phyloP scores from a whole-genome alignment of 2,888 invertebrate genomes.

The Rhopalosiphum nymphaeae region DNA sequence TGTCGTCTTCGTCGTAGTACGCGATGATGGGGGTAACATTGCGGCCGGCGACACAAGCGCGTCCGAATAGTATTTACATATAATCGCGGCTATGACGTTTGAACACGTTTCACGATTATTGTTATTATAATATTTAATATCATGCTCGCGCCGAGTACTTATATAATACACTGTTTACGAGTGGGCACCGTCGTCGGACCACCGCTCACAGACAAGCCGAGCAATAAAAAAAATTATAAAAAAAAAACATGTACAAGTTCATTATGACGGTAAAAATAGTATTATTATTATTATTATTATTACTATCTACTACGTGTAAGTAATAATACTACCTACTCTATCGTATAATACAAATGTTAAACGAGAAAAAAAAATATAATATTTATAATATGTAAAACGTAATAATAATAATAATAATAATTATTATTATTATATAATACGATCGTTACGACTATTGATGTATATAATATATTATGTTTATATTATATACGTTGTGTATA shows the following conservation, averaged over 20 bases:
- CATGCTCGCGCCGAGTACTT: not conserved
- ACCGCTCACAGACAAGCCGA: not conserved
- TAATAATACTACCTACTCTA: not conserved
- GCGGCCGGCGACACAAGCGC: not conserved
- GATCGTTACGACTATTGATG: not conserved
- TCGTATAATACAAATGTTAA: not conserved
- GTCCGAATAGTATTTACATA: not conserved
- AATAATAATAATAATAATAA: not conserved
- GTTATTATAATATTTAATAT: not conserved
- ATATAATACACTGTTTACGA: not conserved
- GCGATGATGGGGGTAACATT: not conserved
- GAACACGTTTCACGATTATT: constrained; percentile 15
- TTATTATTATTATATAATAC: not conserved
- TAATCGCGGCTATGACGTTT: not conserved
- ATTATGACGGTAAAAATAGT: not conserved
- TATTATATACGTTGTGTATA: not conserved
- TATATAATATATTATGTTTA: not conserved
- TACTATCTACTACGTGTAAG: not conserved
- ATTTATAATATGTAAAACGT: not conserved
- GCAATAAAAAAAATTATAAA: not conserved
- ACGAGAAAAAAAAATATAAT: not conserved
- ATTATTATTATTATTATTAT: not conserved
- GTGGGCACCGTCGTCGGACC: not conserved
- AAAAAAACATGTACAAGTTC: constrained; percentile 7
- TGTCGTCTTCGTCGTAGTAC: not conserved